Evolutionary conservation across 2,113 vertebrate genomes (phyloP), one percentile per base, ranked within the genome.

Genomic region (Sisor rabdophorus): DNA sequence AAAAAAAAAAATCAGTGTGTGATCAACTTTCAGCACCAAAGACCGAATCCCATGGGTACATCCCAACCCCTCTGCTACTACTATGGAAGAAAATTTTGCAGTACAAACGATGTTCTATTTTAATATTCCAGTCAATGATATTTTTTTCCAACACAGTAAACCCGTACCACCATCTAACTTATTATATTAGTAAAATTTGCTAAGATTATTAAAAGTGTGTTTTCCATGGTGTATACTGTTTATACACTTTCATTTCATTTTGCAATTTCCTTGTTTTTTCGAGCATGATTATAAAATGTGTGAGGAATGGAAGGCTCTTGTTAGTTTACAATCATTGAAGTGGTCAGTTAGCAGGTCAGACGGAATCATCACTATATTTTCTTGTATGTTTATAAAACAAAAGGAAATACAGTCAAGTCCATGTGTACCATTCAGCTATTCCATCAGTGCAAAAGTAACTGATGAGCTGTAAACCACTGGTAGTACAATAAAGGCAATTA

Each of bases 401-500:
- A 73, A 71, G 63, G 56, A 71, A 60, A 68, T 11, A 52, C 47
- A 28, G 9, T 67, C 1, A 15, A n/a, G 24, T 58, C 55, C 53
- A 60, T 71, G 64, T 71, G 67, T 82, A 79, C 79, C n/a, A 71
- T 69, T 81, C 74, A 77, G 67, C 47, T 80, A 73, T 82, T 83
- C 74, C 77, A 86, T 84, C 81, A 78, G 72, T 79, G 77, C 86
- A 60, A 36, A 36, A 78, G 72, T 85, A 87, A 77, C 72, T 86
- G 74, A 82, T 40, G 54, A 79, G 82, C 73, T 90, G 87, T 89
- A 88, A 89, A 89, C 80, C 84, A 89, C 86, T 86, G 81, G 84
- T 75, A 82, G 83, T 71, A 85, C 86, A 92, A 90, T 91, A 92
- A 92, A 92, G 86, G 81, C 82, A 83, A 30, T 52, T 52, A 86